Conservation (phyloP, 2,797 vertebrate species). For the Chelonia mydas region DNA sequence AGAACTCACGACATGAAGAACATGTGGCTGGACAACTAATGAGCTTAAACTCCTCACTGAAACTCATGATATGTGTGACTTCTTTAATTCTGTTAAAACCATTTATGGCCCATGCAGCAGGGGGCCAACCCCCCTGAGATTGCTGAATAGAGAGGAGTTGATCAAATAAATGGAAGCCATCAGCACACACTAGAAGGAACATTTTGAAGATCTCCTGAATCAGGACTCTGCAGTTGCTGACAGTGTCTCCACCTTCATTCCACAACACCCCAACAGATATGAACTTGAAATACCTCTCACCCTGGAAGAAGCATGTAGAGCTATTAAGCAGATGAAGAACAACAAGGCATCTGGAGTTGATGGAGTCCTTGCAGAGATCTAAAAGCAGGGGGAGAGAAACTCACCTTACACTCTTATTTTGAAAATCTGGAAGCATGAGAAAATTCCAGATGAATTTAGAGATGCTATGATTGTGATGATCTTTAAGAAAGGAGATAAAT, state of each 20-base stretch:
- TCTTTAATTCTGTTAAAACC: not conserved
- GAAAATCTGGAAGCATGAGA: not conserved
- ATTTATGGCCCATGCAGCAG: not conserved
- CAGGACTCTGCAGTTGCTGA: not conserved
- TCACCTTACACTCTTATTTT: constrained; percentile 33
- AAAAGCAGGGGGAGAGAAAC: constrained; percentile 39
- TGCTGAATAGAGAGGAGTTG: not conserved
- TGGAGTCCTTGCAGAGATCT: constrained; percentile 69
- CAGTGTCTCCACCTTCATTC: not conserved
- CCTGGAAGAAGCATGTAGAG: constrained; percentile 61
- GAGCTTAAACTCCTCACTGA: not conserved
- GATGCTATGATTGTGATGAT: not conserved
- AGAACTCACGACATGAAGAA: not conserved
- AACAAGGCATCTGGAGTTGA: constrained; percentile 72
- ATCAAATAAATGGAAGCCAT: not conserved
- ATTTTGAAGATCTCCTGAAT: not conserved
- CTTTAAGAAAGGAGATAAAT: not conserved
- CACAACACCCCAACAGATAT: not conserved
- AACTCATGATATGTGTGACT: not conserved
- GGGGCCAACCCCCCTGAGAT: not conserved
- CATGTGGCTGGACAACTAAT: too few relatives aligned
- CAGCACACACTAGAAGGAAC: not conserved
- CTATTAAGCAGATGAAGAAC: constrained; percentile 75
- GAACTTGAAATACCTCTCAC: too few relatives aligned
- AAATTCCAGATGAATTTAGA: not conserved